Base-by-base conservation (phyloP, 2,113 vertebrate species). In the Ceratotherium simum region DNA sequence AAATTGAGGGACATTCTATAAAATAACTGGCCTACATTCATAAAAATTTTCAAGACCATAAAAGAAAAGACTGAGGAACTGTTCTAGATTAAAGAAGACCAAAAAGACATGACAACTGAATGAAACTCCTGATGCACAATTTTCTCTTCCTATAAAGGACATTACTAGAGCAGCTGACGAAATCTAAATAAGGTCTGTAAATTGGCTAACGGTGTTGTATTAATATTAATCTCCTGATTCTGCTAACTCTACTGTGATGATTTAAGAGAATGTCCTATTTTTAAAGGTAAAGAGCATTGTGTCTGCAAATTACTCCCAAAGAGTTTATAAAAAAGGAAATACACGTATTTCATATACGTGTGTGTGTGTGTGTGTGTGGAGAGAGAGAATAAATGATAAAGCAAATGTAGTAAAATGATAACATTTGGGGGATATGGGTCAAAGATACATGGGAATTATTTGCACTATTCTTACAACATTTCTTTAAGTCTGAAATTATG, bases 161-260 rank as follows among this genome's bases (percentile, higher is more conserved):
- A 48, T 72, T 78, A 70, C 31, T n/a, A 79, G 70, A 75, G 65
- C 51, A 95, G 93, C 6, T 31, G 48, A 51, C 48, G 5, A 83
- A 79, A 91, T 90, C 60, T 93, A 76, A 85, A 58, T 70, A 75
- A 85, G 10, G 73, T 81, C 12, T 95, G 25, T 76, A 83, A 82
- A 72, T 9, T 92, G 56, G 6, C 46, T 96, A 58, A 76, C 5
- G 78, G 42, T 75, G 42, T 42, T 75, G 14, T 12, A 33, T 56
- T 18, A 16, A 69, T 76, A 48, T 33, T 54, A 69, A 81, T 56
- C 73, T 87, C 42, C 42, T 69, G 39, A 58, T 88, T 92, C 91
- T 70, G 54, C 83, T 23, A 60, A 90, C 3, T 20, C 0, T 65
- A 96, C 42, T 64, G 8, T 14, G 21, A 21, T 18, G n/a, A 69